These are phyloP conservation scores for Metalampra italica DNA, from an alignment of 2,888 invertebrate species.

Conservation along the genomic window DNA sequence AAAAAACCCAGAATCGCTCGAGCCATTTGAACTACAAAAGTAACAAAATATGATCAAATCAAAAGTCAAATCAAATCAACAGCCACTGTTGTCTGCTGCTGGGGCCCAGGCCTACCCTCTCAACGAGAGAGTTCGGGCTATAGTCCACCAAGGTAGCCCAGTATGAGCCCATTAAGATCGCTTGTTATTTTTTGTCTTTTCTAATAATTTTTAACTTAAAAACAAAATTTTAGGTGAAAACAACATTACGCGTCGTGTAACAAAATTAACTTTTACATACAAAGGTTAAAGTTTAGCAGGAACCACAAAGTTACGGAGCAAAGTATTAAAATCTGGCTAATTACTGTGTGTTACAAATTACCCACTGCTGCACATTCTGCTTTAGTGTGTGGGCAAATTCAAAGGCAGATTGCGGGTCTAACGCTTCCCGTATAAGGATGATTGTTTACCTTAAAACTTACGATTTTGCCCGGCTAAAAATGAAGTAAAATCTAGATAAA, in stretches of 20 bases:
- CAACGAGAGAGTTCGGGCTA: too few species aligned
- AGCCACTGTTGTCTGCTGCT: too few species aligned
- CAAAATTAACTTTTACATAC: not conserved
- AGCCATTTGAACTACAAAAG: too few species aligned
- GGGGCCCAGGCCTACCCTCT: too few species aligned
- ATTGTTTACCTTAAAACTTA: not conserved
- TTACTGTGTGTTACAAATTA: constrained; percentile 39
- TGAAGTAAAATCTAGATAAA: too few species aligned
- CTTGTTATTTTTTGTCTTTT: not conserved
- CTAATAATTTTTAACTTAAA: not conserved
- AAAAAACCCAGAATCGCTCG: too few species aligned
- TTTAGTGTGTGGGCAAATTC: constrained; percentile 19
- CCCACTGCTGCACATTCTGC: constrained; percentile 30
- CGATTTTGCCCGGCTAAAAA: too few species aligned
- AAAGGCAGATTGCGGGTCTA: constrained; percentile 6
- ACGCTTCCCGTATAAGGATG: not conserved
- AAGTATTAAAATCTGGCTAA: constrained; percentile 40
- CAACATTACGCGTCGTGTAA: not conserved
- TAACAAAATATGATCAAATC: too few species aligned
- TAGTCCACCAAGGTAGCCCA: too few species aligned
- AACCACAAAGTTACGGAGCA: not conserved
- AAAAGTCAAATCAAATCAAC: too few species aligned
- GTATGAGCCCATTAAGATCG: too few species aligned
- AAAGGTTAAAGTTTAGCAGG: not conserved
- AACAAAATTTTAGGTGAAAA: not conserved